Percentiles rank a stretch among this genome's conserved stretches.
Evolutionary conservation across 1,140 invertebrate species (phyloP).

Genomic region (Anoplolepis gracilipes): DNA sequence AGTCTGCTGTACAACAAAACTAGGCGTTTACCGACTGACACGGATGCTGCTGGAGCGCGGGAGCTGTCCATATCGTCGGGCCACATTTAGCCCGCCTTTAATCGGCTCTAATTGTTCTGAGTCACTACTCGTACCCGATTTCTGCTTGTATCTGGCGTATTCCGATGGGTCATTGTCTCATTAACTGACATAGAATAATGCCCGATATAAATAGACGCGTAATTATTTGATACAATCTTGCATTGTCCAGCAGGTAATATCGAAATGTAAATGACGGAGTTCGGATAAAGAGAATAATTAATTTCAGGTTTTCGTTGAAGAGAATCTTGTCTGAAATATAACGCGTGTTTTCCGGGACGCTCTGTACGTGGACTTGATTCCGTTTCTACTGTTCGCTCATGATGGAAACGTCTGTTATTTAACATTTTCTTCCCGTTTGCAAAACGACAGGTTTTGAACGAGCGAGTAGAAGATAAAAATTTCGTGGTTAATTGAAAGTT

Average conservation of each 20-base stretch:
- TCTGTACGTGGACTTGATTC: neutral
- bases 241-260: neutral
- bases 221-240: neutral
- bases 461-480: neutral
- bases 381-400: neutral
- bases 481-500: constrained; percentile 34
- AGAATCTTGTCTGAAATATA: neutral
- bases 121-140: constrained; percentile 54
- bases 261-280: no score
- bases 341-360: neutral
- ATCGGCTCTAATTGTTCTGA: constrained; percentile 67
- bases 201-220: constrained; percentile 11
- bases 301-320: neutral
- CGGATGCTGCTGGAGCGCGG: constrained; percentile 1
- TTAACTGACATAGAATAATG: constrained; percentile 36
- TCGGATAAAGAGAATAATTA: neutral
- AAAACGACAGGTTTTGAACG: neutral
- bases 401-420: neutral
- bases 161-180: neutral
- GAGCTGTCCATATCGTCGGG: constrained; percentile 53
- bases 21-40: constrained; percentile 43
- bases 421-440: neutral
- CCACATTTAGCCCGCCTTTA: constrained; percentile 54
- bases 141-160: constrained; percentile 22
- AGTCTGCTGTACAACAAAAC: constrained; percentile 32